These are phyloP conservation scores for Pyralis farinalis DNA, from an alignment of 2,888 invertebrate genomes.

Conservation along the genomic window DNA sequence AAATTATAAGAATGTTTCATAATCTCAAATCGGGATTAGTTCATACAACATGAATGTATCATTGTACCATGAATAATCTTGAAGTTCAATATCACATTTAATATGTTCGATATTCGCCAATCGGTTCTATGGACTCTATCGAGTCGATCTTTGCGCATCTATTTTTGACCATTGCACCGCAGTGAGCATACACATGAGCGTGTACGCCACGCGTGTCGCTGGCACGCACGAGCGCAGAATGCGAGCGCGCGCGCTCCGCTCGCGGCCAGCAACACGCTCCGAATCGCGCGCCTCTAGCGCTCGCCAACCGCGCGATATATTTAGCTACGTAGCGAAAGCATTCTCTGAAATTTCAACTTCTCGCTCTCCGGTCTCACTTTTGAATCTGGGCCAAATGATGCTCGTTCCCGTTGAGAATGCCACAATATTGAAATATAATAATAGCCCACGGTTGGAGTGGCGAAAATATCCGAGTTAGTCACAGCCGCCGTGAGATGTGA, in stretches of 20 bases:
- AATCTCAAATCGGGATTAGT: no score
- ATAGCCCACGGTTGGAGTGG: conserved; percentile 65
- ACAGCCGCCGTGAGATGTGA: conserved; percentile 56
- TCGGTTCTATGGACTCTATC: conserved; percentile 15
- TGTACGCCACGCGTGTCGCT: conserved; percentile 10
- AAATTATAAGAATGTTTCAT: no score
- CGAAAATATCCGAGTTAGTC: conserved; percentile 75
- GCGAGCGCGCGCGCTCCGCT: conserved; percentile 12
- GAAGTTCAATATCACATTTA: conserved; percentile 32
- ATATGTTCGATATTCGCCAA: conserved; percentile 21
- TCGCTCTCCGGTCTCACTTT: conserved; percentile 73
- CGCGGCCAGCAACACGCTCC: conserved; percentile 18
- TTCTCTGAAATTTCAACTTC: conserved; percentile 73
- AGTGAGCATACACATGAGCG: conserved; percentile 9
- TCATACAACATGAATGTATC: no score
- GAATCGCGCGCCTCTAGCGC: conserved; percentile 24
- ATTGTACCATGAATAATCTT: background rate
- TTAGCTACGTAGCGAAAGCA: conserved; percentile 72
- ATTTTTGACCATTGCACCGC: conserved; percentile 48
- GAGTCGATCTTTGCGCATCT: conserved; percentile 39
- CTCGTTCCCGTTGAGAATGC: conserved; percentile 73
- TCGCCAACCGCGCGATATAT: conserved; percentile 49
- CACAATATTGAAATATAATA: conserved; percentile 79
- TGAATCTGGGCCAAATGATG: conserved; percentile 80
- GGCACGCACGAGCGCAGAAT: conserved; percentile 7